Percentiles rank a stretch among this genome's conserved stretches.
phyloP scores from a whole-genome alignment of 2,113 vertebrate species.

The Phyllostomus discolor region DNA sequence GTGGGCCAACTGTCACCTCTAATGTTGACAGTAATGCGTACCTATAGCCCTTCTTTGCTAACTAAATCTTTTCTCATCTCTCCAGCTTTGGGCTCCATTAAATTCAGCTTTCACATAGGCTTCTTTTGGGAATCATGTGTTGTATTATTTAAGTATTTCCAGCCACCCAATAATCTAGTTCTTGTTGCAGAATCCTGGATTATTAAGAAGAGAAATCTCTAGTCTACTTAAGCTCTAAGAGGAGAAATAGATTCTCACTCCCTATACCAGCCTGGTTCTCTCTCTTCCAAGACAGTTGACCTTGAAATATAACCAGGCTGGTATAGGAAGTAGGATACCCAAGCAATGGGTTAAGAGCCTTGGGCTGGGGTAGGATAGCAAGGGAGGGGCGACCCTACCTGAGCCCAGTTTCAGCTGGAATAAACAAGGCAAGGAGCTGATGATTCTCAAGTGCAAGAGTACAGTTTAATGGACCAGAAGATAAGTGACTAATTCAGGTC shows the following conservation, averaged over 20 bases:
- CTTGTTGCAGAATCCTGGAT: neutral
- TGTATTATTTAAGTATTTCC: constrained; percentile 17
- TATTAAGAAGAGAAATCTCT: neutral
- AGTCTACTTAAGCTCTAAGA: neutral
- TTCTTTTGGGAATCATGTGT: neutral
- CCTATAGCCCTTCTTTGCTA: neutral
- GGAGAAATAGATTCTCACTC: neutral
- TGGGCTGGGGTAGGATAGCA: neutral
- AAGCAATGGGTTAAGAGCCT: neutral
- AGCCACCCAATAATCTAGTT: neutral
- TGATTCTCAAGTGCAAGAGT: neutral
- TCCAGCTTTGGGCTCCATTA: neutral
- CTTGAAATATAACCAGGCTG: neutral
- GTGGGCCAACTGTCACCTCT: neutral
- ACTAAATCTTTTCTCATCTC: neutral
- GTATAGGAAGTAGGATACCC: neutral
- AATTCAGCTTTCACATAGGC: neutral
- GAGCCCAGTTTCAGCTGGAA: neutral
- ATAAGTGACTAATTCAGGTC: neutral
- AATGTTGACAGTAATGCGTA: neutral
- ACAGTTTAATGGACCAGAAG: neutral
- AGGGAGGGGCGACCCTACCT: neutral
- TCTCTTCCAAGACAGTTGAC: neutral
- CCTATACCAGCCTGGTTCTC: neutral
- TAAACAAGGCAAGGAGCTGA: neutral